Conservation (phyloP, 2,113 vertebrate genomes). For the Physeter macrocephalus region DNA sequence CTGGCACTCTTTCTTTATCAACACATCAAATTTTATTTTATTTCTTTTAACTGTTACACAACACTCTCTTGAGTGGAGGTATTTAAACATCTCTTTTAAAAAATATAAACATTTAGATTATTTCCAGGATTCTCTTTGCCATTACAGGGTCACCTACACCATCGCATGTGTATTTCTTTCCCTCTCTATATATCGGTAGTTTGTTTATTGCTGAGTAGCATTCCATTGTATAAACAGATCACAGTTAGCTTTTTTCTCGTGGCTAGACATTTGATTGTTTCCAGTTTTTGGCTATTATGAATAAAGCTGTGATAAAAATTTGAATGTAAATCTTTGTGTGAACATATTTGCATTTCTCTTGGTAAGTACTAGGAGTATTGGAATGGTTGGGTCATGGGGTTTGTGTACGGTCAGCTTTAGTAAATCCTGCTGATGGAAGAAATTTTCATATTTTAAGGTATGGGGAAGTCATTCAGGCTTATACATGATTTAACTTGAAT, state of each 20-base stretch:
- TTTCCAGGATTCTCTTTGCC: not conserved
- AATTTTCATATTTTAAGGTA: too few species aligned
- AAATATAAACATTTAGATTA: not conserved
- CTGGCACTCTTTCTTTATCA: not conserved
- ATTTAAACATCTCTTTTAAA: not conserved
- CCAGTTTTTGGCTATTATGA: not conserved
- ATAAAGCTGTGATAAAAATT: not conserved
- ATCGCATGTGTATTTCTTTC: not conserved
- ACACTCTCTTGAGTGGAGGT: not conserved
- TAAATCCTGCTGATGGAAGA: not conserved
- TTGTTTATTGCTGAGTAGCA: not conserved
- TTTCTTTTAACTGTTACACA: not conserved
- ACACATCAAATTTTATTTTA: not conserved
- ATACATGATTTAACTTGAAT: not conserved
- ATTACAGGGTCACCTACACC: not conserved
- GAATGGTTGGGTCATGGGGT: not conserved
- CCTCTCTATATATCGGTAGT: not conserved
- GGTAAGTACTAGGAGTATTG: not conserved
- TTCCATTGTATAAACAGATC: not conserved
- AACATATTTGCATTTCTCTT: not conserved
- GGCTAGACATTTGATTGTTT: not conserved
- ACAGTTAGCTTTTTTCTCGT: not conserved
- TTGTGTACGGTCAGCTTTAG: not conserved
- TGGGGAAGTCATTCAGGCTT: not conserved
- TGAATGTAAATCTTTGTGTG: not conserved